Evolutionary conservation across 2,888 invertebrate species (phyloP), one percentile per base, ranked within the genome.

Genomic region (Phaonia tiefii): DNA sequence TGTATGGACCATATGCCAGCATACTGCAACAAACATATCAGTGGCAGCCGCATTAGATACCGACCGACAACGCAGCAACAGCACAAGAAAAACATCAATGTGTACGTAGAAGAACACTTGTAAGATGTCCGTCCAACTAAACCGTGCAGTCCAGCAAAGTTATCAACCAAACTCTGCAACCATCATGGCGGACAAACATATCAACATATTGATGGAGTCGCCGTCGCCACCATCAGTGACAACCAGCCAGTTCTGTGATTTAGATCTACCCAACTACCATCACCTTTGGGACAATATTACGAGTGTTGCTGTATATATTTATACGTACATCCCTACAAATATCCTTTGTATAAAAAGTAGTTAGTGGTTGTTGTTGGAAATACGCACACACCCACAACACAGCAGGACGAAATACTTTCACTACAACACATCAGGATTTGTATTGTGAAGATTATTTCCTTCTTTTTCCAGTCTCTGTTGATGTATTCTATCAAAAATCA

Each of bases 1-100:
- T n/a, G n/a, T n/a, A 31, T 31, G 31, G 31, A 77, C 76, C 82
- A 82, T 82, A 82, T 82, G 82, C 74, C 82, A 80, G 76, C 69
- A 81, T 77, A 75, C 31, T 31, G 8, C 49, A 67, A 75, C 54
- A 39, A 67, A 75, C 54, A 39, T 60, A 60, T 60, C 60, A 72
- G 15, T 60, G 46, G 15, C 70, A 67, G 67, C 44, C 58, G 26
- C 44, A 73, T 54, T 25, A 49, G 31, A 31, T 51, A 22, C 51
- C 26, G 25, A 22, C 51, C 26, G 25, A 26, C 2, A 51, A 75
- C 25, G 25, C 63, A 73, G 20, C 74, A 76, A 74, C 7, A 74
- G 39, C n/a, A 75, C 7, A 75, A 31, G 44, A 46, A 75, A 54
- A 74, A 71, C 31, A 31, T 8, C 3, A 31, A 31, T 8, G 69